Conservation (phyloP, 2,113 vertebrate genomes). For the Alectura lathami region DNA sequence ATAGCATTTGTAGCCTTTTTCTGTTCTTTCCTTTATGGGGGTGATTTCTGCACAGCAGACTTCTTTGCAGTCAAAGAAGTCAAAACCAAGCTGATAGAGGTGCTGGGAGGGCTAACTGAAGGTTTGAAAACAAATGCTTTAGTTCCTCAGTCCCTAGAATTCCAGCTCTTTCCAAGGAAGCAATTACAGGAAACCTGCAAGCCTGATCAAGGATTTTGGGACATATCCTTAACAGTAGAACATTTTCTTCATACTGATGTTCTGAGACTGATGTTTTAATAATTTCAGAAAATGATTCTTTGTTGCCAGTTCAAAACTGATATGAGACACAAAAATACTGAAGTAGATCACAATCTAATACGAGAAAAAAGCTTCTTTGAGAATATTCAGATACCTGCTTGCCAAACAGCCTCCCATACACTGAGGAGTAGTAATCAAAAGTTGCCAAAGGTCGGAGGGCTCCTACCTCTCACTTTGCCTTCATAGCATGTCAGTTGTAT, state of each 20-base stretch:
- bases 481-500: not conserved
- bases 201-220: not conserved
- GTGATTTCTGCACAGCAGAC: rapidly evolving
- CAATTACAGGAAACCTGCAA: not conserved
- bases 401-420: not conserved
- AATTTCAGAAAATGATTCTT: not conserved
- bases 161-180: not conserved
- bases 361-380: not conserved
- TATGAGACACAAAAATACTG: not conserved
- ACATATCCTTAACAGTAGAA: not conserved
- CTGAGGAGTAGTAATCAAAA: not conserved
- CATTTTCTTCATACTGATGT: not conserved
- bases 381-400: not conserved
- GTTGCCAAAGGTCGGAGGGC: not conserved
- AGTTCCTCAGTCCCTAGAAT: not conserved
- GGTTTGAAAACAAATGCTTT: not conserved
- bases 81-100: not conserved
- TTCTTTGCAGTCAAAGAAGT: not conserved
- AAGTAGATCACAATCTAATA: not conserved
- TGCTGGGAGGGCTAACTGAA: not conserved
- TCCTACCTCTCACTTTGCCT: not conserved
- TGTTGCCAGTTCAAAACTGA: not conserved
- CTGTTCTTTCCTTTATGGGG: not conserved
- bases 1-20: not conserved
- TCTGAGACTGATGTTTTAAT: not conserved